Evolutionary conservation across 1,140 invertebrate species (phyloP).

Genomic region (Panulirus ornatus): DNA sequence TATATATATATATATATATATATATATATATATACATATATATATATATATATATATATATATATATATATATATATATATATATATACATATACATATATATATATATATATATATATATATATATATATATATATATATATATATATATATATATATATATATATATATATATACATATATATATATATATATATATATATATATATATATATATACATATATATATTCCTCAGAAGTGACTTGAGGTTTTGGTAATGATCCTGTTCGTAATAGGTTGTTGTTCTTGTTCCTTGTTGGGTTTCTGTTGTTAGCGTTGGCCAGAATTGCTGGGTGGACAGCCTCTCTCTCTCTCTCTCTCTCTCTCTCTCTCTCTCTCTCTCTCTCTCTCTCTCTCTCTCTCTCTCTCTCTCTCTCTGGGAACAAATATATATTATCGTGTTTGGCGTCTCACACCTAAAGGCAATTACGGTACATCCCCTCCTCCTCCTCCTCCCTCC

Average conservation of each 20-base stretch:
- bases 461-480: background rate
- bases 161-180: background rate
- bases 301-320: too few species aligned
- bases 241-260: background rate
- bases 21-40: too few species aligned
- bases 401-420: conserved; percentile 4
- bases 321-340: too few species aligned
- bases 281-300: too few species aligned
- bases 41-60: too few species aligned
- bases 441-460: background rate
- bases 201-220: background rate
- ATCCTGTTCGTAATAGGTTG: too few species aligned
- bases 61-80: too few species aligned
- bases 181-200: too few species aligned
- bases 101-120: background rate
- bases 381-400: conserved; percentile 27
- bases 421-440: background rate
- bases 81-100: background rate
- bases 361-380: background rate
- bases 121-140: background rate
- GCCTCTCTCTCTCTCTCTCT: conserved; percentile 9
- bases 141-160: background rate
- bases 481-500: background rate
- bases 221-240: background rate
- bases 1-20: too few species aligned